A percentile compares a stretch with the other conserved stretches of the same genome.
Conservation (phyloP, 2,113 vertebrate genomes). For the Eira barbara region DNA sequence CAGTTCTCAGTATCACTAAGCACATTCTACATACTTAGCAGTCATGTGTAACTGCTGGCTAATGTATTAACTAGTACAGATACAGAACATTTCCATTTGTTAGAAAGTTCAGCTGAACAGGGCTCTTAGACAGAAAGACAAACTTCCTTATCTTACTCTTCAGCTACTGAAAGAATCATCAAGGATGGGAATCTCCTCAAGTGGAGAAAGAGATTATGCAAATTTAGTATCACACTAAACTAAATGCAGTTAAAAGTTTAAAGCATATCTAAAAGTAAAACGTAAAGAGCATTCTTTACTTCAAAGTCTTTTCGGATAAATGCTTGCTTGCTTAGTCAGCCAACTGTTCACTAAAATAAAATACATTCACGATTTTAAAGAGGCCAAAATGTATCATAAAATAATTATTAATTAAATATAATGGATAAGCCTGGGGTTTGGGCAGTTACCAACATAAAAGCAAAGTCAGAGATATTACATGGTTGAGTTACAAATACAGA, state of each 20-base stretch:
- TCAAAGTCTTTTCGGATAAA: background rate
- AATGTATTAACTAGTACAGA: background rate
- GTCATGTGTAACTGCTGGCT: background rate
- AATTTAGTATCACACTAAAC: background rate
- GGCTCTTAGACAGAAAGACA: background rate
- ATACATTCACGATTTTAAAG: background rate
- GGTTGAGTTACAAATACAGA: background rate
- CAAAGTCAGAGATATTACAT: background rate
- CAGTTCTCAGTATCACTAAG: background rate
- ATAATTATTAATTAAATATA: background rate
- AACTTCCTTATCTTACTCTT: background rate
- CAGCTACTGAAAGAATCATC: background rate
- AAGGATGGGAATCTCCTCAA: background rate
- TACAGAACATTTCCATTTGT: background rate
- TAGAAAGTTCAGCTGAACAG: background rate
- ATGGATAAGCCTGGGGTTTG: background rate
- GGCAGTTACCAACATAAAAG: background rate
- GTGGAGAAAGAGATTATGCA: background rate
- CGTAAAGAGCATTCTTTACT: background rate
- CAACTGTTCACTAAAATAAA: constrained; percentile 1
- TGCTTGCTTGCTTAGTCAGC: background rate
- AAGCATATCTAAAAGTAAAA: background rate
- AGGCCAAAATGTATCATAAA: background rate
- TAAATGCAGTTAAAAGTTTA: background rate
- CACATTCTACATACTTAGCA: background rate